Evolutionary conservation across 2,113 vertebrate species (phyloP).

Genomic region (Catharus fuscescens): DNA sequence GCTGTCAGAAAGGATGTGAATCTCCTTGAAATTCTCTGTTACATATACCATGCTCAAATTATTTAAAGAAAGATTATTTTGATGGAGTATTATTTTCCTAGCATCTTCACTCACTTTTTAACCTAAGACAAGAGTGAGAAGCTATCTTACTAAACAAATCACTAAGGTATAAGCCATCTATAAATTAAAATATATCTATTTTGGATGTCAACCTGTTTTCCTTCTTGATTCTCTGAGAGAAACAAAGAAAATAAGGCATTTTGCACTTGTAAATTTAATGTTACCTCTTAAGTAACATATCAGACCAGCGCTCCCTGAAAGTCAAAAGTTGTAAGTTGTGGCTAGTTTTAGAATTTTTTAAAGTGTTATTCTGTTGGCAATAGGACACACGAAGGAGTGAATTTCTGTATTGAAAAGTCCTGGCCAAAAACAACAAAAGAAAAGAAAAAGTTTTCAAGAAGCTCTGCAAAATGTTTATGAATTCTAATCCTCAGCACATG

Average conservation of each 20-base stretch:
- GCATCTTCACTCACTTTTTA: constrained; percentile 16
- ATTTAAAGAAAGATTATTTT: constrained; percentile 41
- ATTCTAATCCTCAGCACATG: constrained; percentile 85
- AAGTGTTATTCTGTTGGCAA: constrained; percentile 66
- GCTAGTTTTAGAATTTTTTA: constrained; percentile 12
- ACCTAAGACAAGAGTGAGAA: constrained; percentile 34
- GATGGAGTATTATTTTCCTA: constrained; percentile 51
- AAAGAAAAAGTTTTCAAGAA: constrained; percentile 74
- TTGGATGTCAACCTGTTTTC: neutral
- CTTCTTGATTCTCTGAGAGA: neutral
- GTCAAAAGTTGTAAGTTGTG: constrained; percentile 8
- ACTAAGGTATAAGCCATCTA: neutral
- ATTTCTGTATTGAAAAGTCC: constrained; percentile 63
- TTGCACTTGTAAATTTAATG: neutral
- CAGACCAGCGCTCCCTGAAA: neutral
- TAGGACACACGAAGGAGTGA: constrained; percentile 46
- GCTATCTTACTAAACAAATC: constrained; percentile 32
- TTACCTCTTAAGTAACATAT: neutral
- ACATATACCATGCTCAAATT: constrained; percentile 16
- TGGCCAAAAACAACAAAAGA: constrained; percentile 80
- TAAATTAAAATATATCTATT: neutral
- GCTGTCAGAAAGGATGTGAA: neutral
- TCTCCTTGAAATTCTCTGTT: neutral
- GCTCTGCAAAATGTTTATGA: constrained; percentile 80
- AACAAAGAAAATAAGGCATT: constrained; percentile 5